phyloP scores from a whole-genome alignment of 2,797 vertebrate genomes.

The Notolabrus celidotus region DNA sequence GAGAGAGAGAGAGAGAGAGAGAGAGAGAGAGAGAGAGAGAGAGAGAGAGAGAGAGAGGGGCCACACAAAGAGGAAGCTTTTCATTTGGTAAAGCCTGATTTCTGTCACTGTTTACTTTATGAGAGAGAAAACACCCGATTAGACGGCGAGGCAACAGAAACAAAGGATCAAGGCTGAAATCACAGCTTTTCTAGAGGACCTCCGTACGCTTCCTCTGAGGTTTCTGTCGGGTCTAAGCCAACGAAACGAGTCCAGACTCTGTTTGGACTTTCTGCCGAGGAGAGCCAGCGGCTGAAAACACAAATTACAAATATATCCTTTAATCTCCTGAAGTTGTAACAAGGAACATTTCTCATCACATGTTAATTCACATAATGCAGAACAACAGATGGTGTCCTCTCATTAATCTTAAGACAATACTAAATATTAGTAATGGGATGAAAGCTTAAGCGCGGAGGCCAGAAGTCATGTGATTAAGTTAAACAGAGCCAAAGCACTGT shows the following conservation, averaged over 20 bases:
- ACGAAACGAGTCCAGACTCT: background rate
- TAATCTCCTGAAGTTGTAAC: constrained; percentile 27
- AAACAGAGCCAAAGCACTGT: constrained; percentile 5
- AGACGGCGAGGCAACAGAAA: background rate
- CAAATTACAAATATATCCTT: constrained; percentile 33
- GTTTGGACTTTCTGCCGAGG: constrained; percentile 23
- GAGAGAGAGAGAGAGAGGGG: constrained; percentile 40
- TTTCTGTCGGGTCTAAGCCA: no score
- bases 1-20: constrained; percentile 39
- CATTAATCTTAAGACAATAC: constrained; percentile 31
- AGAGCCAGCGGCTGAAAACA: constrained; percentile 34
- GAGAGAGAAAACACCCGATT: no score
- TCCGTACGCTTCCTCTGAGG: no score
- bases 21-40: constrained; percentile 41
- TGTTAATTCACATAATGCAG: constrained; percentile 35
- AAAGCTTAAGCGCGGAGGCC: constrained; percentile 31
- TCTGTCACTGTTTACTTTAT: constrained; percentile 8
- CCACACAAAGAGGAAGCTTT: constrained; percentile 52
- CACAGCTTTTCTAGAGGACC: constrained; percentile 1
- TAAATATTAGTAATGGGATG: constrained; percentile 35
- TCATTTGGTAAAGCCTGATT: constrained; percentile 34
- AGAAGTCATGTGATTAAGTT: constrained; percentile 28
- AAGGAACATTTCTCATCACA: constrained; percentile 20
- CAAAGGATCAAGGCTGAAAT: background rate
- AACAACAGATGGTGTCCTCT: constrained; percentile 52